These are phyloP conservation scores for Nannoperca obscura DNA, from an alignment of 2,797 vertebrate genomes.

Conservation along the genomic window DNA sequence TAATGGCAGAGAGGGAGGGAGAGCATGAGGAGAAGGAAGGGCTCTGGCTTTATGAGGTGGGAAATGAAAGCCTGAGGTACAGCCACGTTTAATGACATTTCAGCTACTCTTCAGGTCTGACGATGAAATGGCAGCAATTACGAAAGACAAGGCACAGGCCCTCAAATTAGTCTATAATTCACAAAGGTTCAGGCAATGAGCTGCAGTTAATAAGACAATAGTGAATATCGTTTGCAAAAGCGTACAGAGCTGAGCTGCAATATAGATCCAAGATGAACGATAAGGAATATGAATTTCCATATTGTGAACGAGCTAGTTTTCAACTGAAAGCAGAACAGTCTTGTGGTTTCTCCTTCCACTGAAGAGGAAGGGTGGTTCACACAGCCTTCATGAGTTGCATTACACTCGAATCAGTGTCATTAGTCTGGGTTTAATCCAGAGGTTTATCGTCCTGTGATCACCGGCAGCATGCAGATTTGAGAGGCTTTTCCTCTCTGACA, in stretches of 20 bases:
- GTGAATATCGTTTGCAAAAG: slow-evolving; percentile 33
- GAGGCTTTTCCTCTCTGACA: background rate
- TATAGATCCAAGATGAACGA: slow-evolving; percentile 17
- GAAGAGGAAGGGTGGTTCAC: background rate
- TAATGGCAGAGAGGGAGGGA: slow-evolving; percentile 27
- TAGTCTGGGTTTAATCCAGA: background rate
- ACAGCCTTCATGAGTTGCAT: background rate
- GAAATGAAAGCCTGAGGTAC: slow-evolving; percentile 64
- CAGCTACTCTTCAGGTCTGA: slow-evolving; percentile 54
- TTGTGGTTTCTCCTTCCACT: background rate
- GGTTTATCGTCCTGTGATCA: background rate
- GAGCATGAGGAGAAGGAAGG: slow-evolving; percentile 8
- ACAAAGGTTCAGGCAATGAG: slow-evolving; percentile 48
- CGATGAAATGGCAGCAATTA: slow-evolving; percentile 70
- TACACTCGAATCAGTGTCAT: background rate
- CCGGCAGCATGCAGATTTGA: background rate
- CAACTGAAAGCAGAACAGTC: background rate
- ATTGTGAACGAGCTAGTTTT: background rate
- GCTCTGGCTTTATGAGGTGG: slow-evolving; percentile 65
- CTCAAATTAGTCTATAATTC: slow-evolving; percentile 68
- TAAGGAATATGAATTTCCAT: slow-evolving; percentile 8
- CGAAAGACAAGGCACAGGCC: slow-evolving; percentile 55
- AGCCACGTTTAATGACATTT: slow-evolving; percentile 69
- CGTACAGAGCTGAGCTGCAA: background rate
- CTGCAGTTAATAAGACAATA: slow-evolving; percentile 49